Evolutionary conservation across 2,797 vertebrate genomes (phyloP), one percentile per base, ranked within the genome.

Genomic region (Scolopax bukidnonensis): DNA sequence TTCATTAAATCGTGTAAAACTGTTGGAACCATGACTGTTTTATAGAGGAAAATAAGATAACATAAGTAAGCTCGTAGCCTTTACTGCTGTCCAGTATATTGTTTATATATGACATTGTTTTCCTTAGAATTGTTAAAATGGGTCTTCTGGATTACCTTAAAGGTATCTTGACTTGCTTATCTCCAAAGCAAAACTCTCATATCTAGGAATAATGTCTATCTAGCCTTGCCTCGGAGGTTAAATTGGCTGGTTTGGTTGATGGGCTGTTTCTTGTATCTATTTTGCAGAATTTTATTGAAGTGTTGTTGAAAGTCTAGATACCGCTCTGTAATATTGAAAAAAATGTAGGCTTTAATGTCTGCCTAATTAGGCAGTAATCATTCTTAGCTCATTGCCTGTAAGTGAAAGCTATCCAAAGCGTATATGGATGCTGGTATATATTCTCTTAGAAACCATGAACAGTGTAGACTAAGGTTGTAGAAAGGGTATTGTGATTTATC

Each of bases 351-450:
- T 69, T 74, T 33, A 43, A 10, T 3, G 0, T 56, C 33, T 63
- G 40, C 40, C 30, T 74, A 0, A 1, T 77, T 54, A 36, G 74
- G 43, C 45, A 32, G 41, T 41, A 2, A 1, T 9, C 16, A 17
- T 61, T 65, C 47, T 73, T 41, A 30, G n/a, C n/a, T n/a, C 17
- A 3, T 2, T 69, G 79, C 71, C 63, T 41, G 17, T 16, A 16
- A 53, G 8, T 19, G 43, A 41, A 28, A 63, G 47, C 27, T 70
- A 2, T 21, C 6, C 4, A 8, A 68, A 40, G 45, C 10, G 38
- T 5, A 5, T 23, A 5, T 0, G 0, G 19, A 6, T 50, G 12
- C 25, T 41, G 38, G 18, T 32, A 33, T 81, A 3, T 15, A 1
- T 54, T 65, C 60, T 77, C 33, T 47, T 65, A 6, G 51, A 30